A percentile compares a stretch with the other conserved stretches of the same genome.
phyloP scores from a whole-genome alignment of 1,140 invertebrate species.

The Chironomus striatipennis region DNA sequence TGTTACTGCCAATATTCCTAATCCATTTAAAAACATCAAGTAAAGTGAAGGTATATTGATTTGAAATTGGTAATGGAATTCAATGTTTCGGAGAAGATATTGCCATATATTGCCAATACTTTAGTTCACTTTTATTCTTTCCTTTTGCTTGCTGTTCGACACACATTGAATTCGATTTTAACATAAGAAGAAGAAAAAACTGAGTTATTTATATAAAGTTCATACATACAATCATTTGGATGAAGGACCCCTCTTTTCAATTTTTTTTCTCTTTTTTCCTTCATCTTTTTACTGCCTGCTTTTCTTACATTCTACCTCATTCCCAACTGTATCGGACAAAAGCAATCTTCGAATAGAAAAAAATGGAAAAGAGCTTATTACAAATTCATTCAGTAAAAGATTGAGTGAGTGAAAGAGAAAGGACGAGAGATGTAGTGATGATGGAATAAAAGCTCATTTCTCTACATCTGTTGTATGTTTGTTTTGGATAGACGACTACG shows the following conservation, averaged over 20 bases:
- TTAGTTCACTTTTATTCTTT: not conserved
- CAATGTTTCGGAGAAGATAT: constrained; percentile 1
- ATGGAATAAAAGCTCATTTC: too few species aligned
- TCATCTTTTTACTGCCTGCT: not conserved
- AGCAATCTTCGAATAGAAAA: constrained; percentile 10
- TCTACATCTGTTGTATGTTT: not conserved
- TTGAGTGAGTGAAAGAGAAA: not conserved
- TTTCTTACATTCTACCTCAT: not conserved
- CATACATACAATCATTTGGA: not conserved
- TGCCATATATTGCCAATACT: not conserved
- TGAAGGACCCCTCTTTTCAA: not conserved
- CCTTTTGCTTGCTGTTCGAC: not conserved
- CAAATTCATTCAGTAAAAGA: constrained; percentile 1
- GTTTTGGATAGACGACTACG: not conserved
- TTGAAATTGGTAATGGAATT: constrained; percentile 21
- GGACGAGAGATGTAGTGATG: not conserved
- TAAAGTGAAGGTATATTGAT: constrained; percentile 20
- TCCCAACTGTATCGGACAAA: not conserved
- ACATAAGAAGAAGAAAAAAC: not conserved
- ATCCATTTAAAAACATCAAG: constrained; percentile 23
- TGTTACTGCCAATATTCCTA: not conserved
- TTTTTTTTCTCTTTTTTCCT: not conserved
- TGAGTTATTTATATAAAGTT: constrained; percentile 9
- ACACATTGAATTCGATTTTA: not conserved
- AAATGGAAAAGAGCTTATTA: not conserved